phyloP scores from a whole-genome alignment of 1,140 invertebrate species.

The Formica exsecta region DNA sequence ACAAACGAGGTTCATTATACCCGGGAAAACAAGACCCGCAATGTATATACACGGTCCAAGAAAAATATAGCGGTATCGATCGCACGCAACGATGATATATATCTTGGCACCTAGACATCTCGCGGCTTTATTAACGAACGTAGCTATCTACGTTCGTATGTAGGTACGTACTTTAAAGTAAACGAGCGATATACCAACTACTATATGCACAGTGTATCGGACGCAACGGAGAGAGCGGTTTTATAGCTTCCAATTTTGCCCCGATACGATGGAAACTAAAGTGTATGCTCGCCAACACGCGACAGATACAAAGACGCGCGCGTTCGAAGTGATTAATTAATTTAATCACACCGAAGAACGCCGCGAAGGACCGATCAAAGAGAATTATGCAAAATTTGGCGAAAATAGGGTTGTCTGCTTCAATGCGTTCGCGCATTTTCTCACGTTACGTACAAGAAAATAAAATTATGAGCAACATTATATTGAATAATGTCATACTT shows the following conservation, averaged over 20 bases:
- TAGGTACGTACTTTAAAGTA: slow-evolving; percentile 9
- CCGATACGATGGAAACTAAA: slow-evolving; percentile 15
- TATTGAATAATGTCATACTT: neutral
- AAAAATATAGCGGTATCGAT: slow-evolving; percentile 59
- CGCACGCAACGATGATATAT: slow-evolving; percentile 45
- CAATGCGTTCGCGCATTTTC: neutral
- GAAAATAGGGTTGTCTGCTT: slow-evolving; percentile 8
- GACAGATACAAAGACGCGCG: slow-evolving; percentile 40
- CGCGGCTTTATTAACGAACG: neutral
- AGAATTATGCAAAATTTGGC: slow-evolving; percentile 50
- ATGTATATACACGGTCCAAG: slow-evolving; percentile 30
- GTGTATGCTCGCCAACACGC: slow-evolving; percentile 28
- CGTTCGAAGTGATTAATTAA: slow-evolving; percentile 53
- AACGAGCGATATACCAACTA: neutral
- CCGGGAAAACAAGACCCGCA: slow-evolving; percentile 40
- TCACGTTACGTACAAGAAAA: slow-evolving; percentile 15
- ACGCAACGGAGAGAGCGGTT: neutral
- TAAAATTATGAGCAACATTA: slow-evolving; percentile 18
- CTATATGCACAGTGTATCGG: neutral
- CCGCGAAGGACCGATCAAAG: slow-evolving; percentile 51
- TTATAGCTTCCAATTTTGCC: slow-evolving; percentile 17
- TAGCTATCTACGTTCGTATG: neutral
- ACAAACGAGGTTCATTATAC: slow-evolving; percentile 64
- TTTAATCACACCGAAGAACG: slow-evolving; percentile 51
- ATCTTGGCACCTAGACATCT: slow-evolving; percentile 24